These are phyloP conservation scores for Bufo bufo DNA, from an alignment of 2,113 vertebrate species.

Conservation along the genomic window DNA sequence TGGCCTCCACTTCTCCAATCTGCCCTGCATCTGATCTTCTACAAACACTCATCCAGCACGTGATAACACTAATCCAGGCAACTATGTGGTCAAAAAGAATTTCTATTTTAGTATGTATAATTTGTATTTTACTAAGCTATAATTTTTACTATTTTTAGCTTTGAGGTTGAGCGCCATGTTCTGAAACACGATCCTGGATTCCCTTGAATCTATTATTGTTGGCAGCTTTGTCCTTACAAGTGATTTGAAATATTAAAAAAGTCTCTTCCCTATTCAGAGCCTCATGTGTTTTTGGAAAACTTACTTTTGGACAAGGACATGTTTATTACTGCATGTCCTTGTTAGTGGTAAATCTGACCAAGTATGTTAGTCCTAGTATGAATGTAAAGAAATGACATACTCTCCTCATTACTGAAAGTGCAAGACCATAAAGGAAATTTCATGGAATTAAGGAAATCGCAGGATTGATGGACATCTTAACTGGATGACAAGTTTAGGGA, in stretches of 20 bases:
- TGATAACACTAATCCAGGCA: background rate
- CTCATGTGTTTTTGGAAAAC: slow-evolving; percentile 24
- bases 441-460: no score
- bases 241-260: slow-evolving; percentile 13
- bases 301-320: background rate
- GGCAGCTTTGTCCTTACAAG: background rate
- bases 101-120: slow-evolving; percentile 29
- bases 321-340: background rate
- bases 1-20: background rate
- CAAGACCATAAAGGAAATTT: no score
- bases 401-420: no score
- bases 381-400: background rate
- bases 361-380: background rate
- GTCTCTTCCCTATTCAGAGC: slow-evolving; percentile 1
- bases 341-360: no score
- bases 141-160: slow-evolving; percentile 51
- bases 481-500: no score
- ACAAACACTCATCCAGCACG: background rate
- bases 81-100: slow-evolving; percentile 15
- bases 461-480: no score
- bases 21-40: background rate
- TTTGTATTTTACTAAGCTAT: slow-evolving; percentile 23
- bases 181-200: slow-evolving; percentile 11
- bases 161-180: background rate
- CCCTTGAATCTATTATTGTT: slow-evolving; percentile 36